Evolutionary conservation across 2,797 vertebrate species (phyloP), one percentile per base, ranked within the genome.

Genomic region (Acipenser ruthenus): DNA sequence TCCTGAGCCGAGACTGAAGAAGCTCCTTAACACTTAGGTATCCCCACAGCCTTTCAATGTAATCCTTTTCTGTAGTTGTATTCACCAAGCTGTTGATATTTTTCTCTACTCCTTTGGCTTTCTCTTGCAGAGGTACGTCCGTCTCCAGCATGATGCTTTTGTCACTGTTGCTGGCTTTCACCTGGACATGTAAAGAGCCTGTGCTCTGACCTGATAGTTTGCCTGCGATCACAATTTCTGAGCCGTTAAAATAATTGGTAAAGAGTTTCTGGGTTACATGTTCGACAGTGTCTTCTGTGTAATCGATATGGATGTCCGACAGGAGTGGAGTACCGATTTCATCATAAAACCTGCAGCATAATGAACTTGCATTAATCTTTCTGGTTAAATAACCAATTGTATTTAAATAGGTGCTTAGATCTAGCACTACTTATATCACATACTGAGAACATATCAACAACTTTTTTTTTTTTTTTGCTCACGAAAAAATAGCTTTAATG

Each of bases 191-290:
- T 9, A 98, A 80, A 0, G 77, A 88, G 1, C 92, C 88, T 0
- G 83, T 73, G 6, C 86, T 88, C 8, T 7, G 77, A 66, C 95
- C 88, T 49, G 80, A 83, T 73, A 98, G 86, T 72, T 93, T 95
- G 47, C 97, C 97, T 0, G 96, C 94, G 0, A 98, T 84, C 52
- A 98, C 75, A 1, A 99, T 90, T 83, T 99, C 97, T 0, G 97
- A 98, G 67, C 97, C 97, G 0, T 98, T 98, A 86, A 99, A 99
- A 82, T 97, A 99, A 86, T 96, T 98, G 74, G 90, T 87, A 77
- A 98, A 99, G 70, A 93, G 79, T 50, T 90, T 92, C 72, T 93
- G 93, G 2, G 96, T 98, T 74, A 92, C 90, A 6, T 91, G 91
- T 18, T 89, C 78, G 53, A 96, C 95, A 0, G 84, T 73, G 1